phyloP scores from a whole-genome alignment of 2,888 invertebrate species.

The Heteromurus nitidus region DNA sequence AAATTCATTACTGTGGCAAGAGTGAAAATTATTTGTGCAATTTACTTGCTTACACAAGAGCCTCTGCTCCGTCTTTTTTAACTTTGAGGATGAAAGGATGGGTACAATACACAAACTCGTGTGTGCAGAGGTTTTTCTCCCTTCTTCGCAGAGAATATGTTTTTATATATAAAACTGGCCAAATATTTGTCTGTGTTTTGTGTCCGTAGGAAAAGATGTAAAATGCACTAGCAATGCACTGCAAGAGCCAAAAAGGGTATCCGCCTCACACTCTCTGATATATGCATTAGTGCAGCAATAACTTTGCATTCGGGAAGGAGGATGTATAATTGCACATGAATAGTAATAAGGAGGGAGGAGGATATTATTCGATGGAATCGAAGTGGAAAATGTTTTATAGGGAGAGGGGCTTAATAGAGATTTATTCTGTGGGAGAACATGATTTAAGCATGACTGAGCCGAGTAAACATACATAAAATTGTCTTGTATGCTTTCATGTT shows the following conservation, averaged over 20 bases:
- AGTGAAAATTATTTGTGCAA: conserved; percentile 61
- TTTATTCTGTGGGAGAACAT: conserved; percentile 58
- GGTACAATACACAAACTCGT: background rate
- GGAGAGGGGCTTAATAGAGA: conserved; percentile 48
- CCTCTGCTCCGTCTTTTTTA: conserved; percentile 12
- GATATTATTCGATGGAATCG: conserved; percentile 10
- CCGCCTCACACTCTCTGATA: conserved; percentile 45
- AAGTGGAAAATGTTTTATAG: conserved; percentile 36
- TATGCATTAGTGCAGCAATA: conserved; percentile 45
- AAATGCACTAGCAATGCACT: background rate
- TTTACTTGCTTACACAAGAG: conserved; percentile 22
- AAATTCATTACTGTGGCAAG: conserved; percentile 58
- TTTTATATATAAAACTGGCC: too few species aligned
- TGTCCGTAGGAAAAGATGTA: too few species aligned
- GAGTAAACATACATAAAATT: conserved; percentile 39
- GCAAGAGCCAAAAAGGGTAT: conserved; percentile 16
- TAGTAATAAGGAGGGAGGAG: conserved; percentile 10
- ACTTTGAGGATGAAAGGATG: conserved; percentile 44
- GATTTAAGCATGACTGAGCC: conserved; percentile 43
- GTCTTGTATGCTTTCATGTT: conserved; percentile 4
- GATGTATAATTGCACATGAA: conserved; percentile 40
- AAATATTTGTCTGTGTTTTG: too few species aligned
- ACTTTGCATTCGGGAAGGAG: conserved; percentile 31
- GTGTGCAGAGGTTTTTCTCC: too few species aligned
- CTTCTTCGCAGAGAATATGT: too few species aligned